phyloP scores from a whole-genome alignment of 2,888 invertebrate species.

The Sinotaia quadrata region DNA sequence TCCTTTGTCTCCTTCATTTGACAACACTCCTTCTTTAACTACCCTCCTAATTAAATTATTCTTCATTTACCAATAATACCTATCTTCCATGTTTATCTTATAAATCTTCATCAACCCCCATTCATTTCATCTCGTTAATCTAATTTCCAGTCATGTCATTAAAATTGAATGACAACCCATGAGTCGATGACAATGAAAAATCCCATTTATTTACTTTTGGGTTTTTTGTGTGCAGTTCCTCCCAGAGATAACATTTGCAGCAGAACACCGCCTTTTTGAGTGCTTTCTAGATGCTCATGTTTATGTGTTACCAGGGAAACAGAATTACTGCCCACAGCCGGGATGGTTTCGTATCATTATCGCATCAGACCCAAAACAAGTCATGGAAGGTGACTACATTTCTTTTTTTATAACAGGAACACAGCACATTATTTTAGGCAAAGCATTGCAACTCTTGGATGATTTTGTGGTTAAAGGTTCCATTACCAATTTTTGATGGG shows the following conservation, averaged over 20 bases:
- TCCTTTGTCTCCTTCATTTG: too few species aligned
- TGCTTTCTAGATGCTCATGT: conserved; percentile 46
- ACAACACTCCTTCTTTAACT: neutral
- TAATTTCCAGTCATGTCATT: too few species aligned
- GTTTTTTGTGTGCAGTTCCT: conserved; percentile 30
- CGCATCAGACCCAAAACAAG: conserved; percentile 45
- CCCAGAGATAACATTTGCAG: conserved; percentile 30
- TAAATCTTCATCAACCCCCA: neutral
- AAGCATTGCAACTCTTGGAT: too few species aligned
- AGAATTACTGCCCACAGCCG: conserved; percentile 48
- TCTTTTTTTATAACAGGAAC: too few species aligned
- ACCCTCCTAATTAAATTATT: neutral
- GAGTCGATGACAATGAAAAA: too few species aligned
- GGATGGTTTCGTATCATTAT: conserved; percentile 67
- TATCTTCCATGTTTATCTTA: neutral
- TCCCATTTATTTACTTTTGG: neutral
- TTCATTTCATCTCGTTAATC: neutral
- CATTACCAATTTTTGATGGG: too few species aligned
- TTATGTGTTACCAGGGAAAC: conserved; percentile 57
- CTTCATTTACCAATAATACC: neutral
- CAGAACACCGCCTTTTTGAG: conserved; percentile 40
- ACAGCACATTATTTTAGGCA: too few species aligned
- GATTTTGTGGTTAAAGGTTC: too few species aligned
- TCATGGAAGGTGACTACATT: conserved; percentile 64
- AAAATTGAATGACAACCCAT: too few species aligned